Evolutionary conservation across 2,113 vertebrate genomes (phyloP), one percentile per base, ranked within the genome.

Genomic region (Psophia crepitans): DNA sequence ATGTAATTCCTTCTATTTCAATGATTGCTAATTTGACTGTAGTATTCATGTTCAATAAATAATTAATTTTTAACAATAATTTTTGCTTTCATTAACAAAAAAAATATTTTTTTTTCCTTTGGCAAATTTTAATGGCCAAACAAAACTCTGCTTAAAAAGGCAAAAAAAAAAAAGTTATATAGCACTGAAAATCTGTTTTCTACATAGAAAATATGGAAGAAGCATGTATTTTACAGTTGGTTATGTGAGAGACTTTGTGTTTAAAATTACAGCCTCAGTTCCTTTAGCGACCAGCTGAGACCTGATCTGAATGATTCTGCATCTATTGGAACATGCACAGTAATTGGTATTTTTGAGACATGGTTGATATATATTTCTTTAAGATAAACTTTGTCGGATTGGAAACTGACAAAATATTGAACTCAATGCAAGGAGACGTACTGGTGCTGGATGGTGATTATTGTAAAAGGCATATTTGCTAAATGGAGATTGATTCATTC

Each of bases 301-400:
- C 63, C 82, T 65, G 19, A 73, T 93, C 90, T 94, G 51, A 95
- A 89, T 89, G 49, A 89, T 85, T 66, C 37, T 84, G 19, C 65
- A n/a, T 66, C 69, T 95, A 46, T 93, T 84, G 33, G 80, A 96
- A 61, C 70, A 37, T 53, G 84, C 78, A 85, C 49, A 66, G 39
- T 53, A 81, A 95, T 66, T 73, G 32, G 7, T 87, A 58, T 83
- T 96, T 84, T 96, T 87, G 90, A 77, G 78, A 66, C 81, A 85
- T 19, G 57, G 75, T 85, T 30, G 58, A 14, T 70, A 51, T 78
- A 10, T 87, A 88, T 91, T 91, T 44, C 49, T 81, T 69, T 92
- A 95, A 87, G 56, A 16, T 93, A 43, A 43, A 35, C 84, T 94
- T 93, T 84, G 81, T 94, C 44, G 75, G 66, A 68, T 46, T 95